phyloP scores from a whole-genome alignment of 2,888 invertebrate species.

The Dryococelus australis region DNA sequence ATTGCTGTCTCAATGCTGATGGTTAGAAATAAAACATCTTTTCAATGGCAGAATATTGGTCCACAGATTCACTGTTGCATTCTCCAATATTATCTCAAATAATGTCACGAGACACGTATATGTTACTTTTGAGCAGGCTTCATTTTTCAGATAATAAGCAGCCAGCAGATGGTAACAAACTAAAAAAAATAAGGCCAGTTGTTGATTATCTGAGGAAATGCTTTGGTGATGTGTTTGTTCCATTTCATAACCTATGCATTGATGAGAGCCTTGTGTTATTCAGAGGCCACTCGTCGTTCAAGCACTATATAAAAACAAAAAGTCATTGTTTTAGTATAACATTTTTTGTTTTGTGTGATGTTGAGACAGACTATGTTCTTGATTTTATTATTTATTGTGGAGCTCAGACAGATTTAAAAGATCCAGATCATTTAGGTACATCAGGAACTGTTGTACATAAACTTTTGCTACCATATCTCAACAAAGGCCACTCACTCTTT shows the following conservation, averaged over 20 bases:
- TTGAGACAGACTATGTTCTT: background rate
- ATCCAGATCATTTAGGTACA: background rate
- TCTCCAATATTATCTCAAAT: background rate
- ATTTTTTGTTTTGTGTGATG: constrained; percentile 1
- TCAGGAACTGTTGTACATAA: background rate
- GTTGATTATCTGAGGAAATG: background rate
- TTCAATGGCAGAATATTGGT: background rate
- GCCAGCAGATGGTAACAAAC: background rate
- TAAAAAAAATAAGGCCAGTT: background rate
- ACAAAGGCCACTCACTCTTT: background rate
- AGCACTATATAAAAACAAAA: constrained; percentile 27
- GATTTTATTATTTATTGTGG: constrained; percentile 10
- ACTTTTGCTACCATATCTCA: too few relatives aligned
- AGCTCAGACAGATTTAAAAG: background rate
- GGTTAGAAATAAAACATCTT: background rate
- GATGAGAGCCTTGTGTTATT: constrained; percentile 24
- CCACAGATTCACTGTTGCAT: background rate
- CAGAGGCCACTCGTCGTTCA: constrained; percentile 10
- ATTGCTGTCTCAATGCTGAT: background rate
- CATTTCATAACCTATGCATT: background rate
- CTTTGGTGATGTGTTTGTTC: background rate
- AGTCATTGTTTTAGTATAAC: background rate
- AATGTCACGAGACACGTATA: constrained; percentile 1
- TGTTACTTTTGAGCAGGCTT: background rate
- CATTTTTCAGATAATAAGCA: background rate